Evolutionary conservation across 2,113 vertebrate genomes (phyloP), one percentile per base, ranked within the genome.

Genomic region (Tragelaphus buxtoni): DNA sequence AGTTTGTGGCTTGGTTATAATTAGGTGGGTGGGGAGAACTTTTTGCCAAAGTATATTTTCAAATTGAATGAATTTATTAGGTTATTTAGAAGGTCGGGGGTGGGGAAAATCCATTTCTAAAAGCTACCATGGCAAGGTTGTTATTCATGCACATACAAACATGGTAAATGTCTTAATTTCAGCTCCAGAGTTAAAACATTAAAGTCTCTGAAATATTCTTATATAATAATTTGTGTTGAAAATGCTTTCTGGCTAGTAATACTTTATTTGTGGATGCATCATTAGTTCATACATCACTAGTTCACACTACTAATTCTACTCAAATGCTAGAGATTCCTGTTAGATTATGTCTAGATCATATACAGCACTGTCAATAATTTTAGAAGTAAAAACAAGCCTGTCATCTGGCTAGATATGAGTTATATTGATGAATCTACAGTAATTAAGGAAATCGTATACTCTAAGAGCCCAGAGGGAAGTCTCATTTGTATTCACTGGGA

Each of bases 1-100:
- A 42, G 56, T 55, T 65, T 76, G 83, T 49, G 42, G 49, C 35
- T 81, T 45, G 32, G 24, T 56, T 90, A 79, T 39, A 35, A 49
- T 55, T 88, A 51, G 56, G 45, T 88, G 20, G 16, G n/a, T 47
- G 47, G 72, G 39, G 30, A 51, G 3, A 88, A 28, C 39, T 26
- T 95, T 87, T 74, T 45, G 47, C 61, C 47, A 80, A 89, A 86
- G 80, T 65, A 85, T 17, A 61, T 93, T 96, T 93, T n/a, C 90
- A 82, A 91, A 85, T 49, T 53, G 45, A 95, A 60, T 4, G 9
- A 84, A 65, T 77, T 9, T n/a, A n/a, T 86, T 69, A 56, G 51
- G 26, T 30, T 94, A 8, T 49, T 81, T 88, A 60, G 83, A 49
- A 61, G 12, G 45, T 35, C 4, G 1, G 55, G 18, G 4, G 2